These are phyloP conservation scores for Cariama cristata DNA, from an alignment of 2,113 vertebrate species.

Conservation along the genomic window DNA sequence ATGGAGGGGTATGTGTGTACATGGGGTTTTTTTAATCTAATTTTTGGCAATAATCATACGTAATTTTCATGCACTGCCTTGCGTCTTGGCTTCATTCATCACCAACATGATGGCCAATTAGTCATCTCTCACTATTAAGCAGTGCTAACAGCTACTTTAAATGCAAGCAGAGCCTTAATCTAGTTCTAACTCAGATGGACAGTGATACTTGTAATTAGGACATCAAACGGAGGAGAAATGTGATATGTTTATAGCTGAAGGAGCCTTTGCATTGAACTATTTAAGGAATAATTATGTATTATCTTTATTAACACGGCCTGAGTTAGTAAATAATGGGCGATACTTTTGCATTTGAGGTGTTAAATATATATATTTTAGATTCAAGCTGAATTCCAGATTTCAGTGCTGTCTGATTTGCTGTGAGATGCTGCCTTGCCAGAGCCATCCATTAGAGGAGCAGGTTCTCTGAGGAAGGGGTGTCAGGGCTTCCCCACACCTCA, in stretches of 20 bases:
- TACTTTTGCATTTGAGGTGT: background rate
- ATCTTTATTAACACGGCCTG: slow-evolving; percentile 35
- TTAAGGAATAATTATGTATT: slow-evolving; percentile 61
- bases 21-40: background rate
- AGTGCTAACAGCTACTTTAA: slow-evolving; percentile 53
- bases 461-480: background rate
- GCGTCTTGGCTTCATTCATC: slow-evolving; percentile 41
- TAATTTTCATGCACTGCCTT: slow-evolving; percentile 31
- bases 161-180: slow-evolving; percentile 45
- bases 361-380: background rate
- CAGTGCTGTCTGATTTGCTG: background rate
- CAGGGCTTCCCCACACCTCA: background rate
- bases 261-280: slow-evolving; percentile 56
- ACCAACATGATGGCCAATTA: slow-evolving; percentile 47
- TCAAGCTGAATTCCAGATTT: background rate
- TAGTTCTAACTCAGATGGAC: slow-evolving; percentile 44
- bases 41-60: background rate
- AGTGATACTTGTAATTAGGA: slow-evolving; percentile 55
- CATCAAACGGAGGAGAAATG: slow-evolving; percentile 52
- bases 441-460: background rate
- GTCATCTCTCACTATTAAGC: slow-evolving; percentile 45
- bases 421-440: background rate
- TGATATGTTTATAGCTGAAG: slow-evolving; percentile 41
- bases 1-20: background rate
- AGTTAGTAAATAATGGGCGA: slow-evolving; percentile 45